These are phyloP conservation scores for Euphysa ruthae DNA, from an alignment of 30 jellyfish, hydroid and myxozoan species.

Conservation along the genomic window DNA sequence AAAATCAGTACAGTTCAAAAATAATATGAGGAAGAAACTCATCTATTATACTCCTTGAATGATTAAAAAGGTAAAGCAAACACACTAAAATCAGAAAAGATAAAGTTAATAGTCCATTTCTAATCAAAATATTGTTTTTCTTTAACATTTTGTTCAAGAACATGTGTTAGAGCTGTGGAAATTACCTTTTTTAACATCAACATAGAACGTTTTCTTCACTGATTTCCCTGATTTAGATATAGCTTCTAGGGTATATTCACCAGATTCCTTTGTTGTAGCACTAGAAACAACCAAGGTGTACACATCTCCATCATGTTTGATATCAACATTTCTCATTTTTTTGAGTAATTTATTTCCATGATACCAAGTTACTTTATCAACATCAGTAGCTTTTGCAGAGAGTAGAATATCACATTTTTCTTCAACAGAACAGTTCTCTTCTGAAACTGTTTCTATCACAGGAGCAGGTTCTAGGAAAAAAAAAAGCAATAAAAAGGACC, in stretches of 20 bases:
- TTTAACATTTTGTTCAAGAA: too few relatives aligned
- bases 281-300: neutral
- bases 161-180: too few relatives aligned
- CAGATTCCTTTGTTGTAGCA: neutral
- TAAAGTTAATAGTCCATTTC: too few relatives aligned
- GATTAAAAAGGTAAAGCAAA: too few relatives aligned
- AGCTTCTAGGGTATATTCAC: conserved; percentile 10
- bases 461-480: conserved; percentile 1
- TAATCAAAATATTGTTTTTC: too few relatives aligned
- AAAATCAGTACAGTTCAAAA: too few relatives aligned
- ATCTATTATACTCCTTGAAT: too few relatives aligned
- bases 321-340: conserved; percentile 17
- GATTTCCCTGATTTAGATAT: neutral
- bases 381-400: conserved; percentile 21
- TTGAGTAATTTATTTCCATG: conserved; percentile 25
- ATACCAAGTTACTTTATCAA: conserved; percentile 39
- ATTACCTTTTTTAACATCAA: conserved; percentile 2
- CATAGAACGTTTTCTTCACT: neutral
- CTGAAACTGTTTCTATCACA: neutral
- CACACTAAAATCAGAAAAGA: too few relatives aligned
- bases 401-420: neutral
- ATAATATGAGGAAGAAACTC: too few relatives aligned
- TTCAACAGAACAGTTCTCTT: neutral
- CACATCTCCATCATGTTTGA: conserved; percentile 6
- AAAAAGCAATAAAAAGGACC: too few relatives aligned